phyloP scores from a whole-genome alignment of 2,888 invertebrate genomes.

The Ormyrus labotus region DNA sequence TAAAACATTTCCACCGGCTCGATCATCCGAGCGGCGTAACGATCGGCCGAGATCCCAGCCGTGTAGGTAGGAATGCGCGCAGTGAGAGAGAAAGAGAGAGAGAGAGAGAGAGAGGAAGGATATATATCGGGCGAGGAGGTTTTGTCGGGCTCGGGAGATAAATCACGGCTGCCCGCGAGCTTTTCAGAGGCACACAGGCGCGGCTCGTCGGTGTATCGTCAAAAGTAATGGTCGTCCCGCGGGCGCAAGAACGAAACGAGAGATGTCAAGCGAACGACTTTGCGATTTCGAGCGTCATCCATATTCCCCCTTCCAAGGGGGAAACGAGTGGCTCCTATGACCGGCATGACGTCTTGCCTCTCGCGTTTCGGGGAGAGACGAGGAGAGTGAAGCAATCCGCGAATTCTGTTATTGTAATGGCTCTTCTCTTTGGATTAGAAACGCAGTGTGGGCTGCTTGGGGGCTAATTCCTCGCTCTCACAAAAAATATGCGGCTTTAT shows the following conservation, averaged over 20 bases:
- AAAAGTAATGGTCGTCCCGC: constrained; percentile 64
- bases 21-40: constrained; percentile 29
- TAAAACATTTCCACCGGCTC: constrained; percentile 20
- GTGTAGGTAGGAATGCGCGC: neutral
- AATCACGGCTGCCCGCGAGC: constrained; percentile 30
- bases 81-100: neutral
- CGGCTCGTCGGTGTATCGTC: constrained; percentile 47
- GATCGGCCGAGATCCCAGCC: neutral
- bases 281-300: constrained; percentile 44
- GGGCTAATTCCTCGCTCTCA: too few species aligned
- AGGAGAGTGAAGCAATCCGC: too few species aligned
- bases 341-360: too few species aligned
- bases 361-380: too few species aligned
- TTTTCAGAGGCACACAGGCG: constrained; percentile 3
- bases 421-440: too few species aligned
- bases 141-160: constrained; percentile 39
- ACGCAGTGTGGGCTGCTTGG: too few species aligned
- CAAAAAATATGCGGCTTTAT: too few species aligned
- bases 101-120: neutral
- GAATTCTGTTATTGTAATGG: too few species aligned
- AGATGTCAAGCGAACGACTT: constrained; percentile 46
- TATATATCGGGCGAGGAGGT: neutral
- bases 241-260: constrained; percentile 26
- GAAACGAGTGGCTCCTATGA: too few species aligned
- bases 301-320: constrained; percentile 22